Percentiles rank a stretch among this genome's conserved stretches.
These are phyloP conservation scores for Lysandra bellargus DNA, from an alignment of 2,888 invertebrate species.

Conservation along the genomic window DNA sequence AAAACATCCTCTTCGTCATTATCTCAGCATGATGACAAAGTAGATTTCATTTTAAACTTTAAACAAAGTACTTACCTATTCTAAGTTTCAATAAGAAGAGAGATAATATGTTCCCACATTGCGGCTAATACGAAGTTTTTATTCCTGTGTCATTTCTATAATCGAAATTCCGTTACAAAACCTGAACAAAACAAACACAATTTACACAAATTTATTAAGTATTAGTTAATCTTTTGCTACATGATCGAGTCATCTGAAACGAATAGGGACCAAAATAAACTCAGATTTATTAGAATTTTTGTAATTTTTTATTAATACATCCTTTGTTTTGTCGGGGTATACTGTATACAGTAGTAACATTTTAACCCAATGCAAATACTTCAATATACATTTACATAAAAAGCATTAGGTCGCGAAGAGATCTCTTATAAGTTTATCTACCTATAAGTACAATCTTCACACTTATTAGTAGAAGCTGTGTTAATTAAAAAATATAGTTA, in stretches of 20 bases:
- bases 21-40: no score
- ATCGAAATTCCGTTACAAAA: no score
- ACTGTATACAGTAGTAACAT: not conserved
- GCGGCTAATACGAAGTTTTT: no score
- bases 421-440: constrained; percentile 28
- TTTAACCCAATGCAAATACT: constrained; percentile 27
- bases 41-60: no score
- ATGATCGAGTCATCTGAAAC: not conserved
- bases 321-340: not conserved
- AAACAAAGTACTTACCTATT: no score
- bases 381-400: constrained; percentile 22
- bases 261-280: constrained; percentile 3
- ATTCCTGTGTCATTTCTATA: no score
- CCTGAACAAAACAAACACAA: no score
- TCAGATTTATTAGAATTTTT: constrained; percentile 28
- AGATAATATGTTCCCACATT: no score
- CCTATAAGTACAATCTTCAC: constrained; percentile 26
- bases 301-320: constrained; percentile 22
- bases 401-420: constrained; percentile 29
- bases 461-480: constrained; percentile 31
- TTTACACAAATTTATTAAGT: no score
- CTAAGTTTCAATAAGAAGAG: no score
- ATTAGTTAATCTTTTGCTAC: no score
- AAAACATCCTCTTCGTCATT: no score
- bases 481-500: constrained; percentile 11